These are phyloP conservation scores for Ganaspis brasiliensis DNA, from an alignment of 2,888 invertebrate species.

Conservation along the genomic window DNA sequence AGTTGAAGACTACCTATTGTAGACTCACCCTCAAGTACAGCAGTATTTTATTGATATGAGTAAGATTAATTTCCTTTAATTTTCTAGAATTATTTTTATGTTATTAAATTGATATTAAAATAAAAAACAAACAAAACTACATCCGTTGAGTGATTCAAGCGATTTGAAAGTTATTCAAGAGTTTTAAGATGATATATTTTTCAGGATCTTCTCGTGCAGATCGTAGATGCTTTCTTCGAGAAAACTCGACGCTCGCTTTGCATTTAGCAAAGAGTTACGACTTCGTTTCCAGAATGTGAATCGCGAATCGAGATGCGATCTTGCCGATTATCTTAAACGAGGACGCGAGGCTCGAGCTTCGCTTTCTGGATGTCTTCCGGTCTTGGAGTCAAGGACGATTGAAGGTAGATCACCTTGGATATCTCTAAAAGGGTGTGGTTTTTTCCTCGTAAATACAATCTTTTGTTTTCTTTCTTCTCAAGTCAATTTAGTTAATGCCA, in stretches of 20 bases:
- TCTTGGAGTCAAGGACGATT: constrained; percentile 58
- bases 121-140: no score
- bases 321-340: constrained; percentile 55
- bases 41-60: no score
- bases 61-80: no score
- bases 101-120: no score
- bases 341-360: constrained; percentile 49
- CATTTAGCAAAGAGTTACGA: constrained; percentile 15
- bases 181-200: not conserved
- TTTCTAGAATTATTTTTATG: no score
- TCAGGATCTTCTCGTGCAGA: not conserved
- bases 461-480: not conserved
- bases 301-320: constrained; percentile 53
- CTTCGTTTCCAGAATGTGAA: constrained; percentile 22
- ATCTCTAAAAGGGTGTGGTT: not conserved
- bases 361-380: constrained; percentile 51
- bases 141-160: no score
- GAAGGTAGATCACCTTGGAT: constrained; percentile 55
- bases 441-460: not conserved
- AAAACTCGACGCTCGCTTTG: constrained; percentile 3
- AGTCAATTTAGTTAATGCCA: not conserved
- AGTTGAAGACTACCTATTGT: no score
- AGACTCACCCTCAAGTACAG: no score
- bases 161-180: not conserved
- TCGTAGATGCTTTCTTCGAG: not conserved